Evolutionary conservation across 2,113 vertebrate genomes (phyloP), one percentile per base, ranked within the genome.

Genomic region (Phrynosoma platyrhinos): DNA sequence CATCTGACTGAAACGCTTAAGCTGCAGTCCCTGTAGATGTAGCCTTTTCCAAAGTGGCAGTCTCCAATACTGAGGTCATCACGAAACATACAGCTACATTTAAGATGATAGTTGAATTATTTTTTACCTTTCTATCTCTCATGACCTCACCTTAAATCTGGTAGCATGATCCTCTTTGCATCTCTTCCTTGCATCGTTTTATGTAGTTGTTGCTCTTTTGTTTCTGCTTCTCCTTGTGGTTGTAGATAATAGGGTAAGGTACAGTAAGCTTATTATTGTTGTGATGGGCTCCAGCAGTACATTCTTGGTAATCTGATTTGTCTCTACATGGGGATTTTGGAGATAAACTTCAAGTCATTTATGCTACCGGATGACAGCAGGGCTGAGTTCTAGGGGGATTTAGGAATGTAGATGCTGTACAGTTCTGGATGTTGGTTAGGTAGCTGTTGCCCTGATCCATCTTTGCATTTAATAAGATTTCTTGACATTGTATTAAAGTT

Each of bases 171-270:
- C 3, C 52, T 14, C 32, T 90, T 53, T 92, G 53, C 80, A 13
- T 9, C 90, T 88, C 93, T 96, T 90, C 79, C 53, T 62, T 79
- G n/a, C 14, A n/a, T 82, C 79, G 2, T 14, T 92, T 95, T 90
- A 21, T 64, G 85, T 12, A 69, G 1, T 82, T 82, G 21, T 30
- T 80, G 86, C 21, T 69, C 47, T 25, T 77, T 90, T 82, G 55
- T 23, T 90, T 82, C 68, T 36, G 83, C 30, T 84, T 92, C 88
- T 87, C 42, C 75, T 91, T 89, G 84, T 84, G 82, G 66, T 83
- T 93, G 40, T 74, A 84, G 69, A 16, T 87, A 84, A 87, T 12
- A 72, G 21, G 62, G 87, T 84, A 58, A 88, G 69, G n/a, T 27
- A 4, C 0, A 1, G 3, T 89, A 88, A 91, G 75, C 66, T 91